These are phyloP conservation scores for Poecilia velifera DNA, from an alignment of 2,797 vertebrate species.

Conservation along the genomic window DNA sequence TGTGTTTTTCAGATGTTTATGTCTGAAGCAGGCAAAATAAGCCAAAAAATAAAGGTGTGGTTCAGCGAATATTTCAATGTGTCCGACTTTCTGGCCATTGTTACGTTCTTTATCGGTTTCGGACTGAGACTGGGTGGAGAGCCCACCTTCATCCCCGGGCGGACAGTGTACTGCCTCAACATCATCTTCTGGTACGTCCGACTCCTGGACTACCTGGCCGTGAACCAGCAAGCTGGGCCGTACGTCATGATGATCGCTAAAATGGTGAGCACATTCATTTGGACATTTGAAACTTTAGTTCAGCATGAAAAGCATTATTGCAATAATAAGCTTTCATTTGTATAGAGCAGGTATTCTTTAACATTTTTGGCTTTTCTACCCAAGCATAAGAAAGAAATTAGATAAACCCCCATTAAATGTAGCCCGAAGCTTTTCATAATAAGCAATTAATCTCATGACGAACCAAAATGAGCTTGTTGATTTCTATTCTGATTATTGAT, in stretches of 20 bases:
- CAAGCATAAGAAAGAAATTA: background rate
- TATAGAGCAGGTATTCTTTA: background rate
- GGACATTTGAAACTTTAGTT: background rate
- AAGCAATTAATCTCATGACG: too few species aligned
- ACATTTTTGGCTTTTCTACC: background rate
- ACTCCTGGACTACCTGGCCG: constrained; percentile 94
- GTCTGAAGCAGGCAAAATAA: constrained; percentile 98
- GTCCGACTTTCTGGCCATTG: constrained; percentile 94
- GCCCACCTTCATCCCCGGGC: constrained; percentile 85
- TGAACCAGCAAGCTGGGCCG: constrained; percentile 98
- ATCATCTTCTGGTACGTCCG: constrained; percentile 99
- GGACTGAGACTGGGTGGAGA: constrained; percentile 88
- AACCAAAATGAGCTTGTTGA: too few species aligned
- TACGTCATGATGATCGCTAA: constrained; percentile 99
- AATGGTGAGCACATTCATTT: constrained; percentile 87
- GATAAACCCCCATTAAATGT: too few species aligned
- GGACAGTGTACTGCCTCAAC: constrained; percentile 96
- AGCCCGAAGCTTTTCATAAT: too few species aligned
- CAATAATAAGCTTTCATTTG: background rate
- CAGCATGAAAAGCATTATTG: background rate
- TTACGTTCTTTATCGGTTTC: constrained; percentile 95
- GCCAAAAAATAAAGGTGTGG: constrained; percentile 98
- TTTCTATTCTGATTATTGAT: too few species aligned
- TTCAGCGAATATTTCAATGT: constrained; percentile 97
- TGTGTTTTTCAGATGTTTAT: constrained; percentile 89